phyloP scores from a whole-genome alignment of 1,140 invertebrate species.

The Platyscapa corneri region DNA sequence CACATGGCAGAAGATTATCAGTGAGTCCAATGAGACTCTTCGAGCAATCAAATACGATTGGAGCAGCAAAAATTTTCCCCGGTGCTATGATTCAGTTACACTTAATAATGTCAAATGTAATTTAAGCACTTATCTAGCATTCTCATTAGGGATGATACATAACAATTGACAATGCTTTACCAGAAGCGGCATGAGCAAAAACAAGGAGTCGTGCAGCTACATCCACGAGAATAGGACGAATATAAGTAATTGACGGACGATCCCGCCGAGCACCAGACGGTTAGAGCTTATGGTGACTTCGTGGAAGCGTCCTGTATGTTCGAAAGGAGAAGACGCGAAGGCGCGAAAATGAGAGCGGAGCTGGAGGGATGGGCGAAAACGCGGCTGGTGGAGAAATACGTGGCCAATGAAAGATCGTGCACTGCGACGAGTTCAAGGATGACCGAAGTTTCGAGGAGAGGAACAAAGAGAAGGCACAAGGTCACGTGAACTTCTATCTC shows the following conservation, averaged over 20 bases:
- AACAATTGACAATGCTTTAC: background rate
- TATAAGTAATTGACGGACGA: background rate
- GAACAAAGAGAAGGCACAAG: background rate
- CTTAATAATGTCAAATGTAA: background rate
- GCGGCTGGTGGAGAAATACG: background rate
- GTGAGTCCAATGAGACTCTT: background rate
- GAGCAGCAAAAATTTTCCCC: background rate
- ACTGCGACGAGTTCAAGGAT: background rate
- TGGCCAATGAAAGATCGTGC: background rate
- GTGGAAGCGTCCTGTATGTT: too few relatives aligned
- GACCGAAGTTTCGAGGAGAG: background rate
- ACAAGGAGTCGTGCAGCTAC: background rate
- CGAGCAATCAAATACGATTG: background rate
- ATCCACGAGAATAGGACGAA: background rate
- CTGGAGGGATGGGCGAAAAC: background rate
- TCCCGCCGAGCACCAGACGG: background rate
- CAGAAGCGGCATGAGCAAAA: background rate
- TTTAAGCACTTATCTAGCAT: background rate
- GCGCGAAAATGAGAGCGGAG: too few relatives aligned
- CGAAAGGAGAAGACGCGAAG: too few relatives aligned
- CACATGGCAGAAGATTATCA: background rate
- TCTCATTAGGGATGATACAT: background rate
- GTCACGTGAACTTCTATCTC: background rate
- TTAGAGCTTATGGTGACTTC: background rate
- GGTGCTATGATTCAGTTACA: background rate